Conservation (phyloP, 2,113 vertebrate genomes). For the Carassius auratus region DNA sequence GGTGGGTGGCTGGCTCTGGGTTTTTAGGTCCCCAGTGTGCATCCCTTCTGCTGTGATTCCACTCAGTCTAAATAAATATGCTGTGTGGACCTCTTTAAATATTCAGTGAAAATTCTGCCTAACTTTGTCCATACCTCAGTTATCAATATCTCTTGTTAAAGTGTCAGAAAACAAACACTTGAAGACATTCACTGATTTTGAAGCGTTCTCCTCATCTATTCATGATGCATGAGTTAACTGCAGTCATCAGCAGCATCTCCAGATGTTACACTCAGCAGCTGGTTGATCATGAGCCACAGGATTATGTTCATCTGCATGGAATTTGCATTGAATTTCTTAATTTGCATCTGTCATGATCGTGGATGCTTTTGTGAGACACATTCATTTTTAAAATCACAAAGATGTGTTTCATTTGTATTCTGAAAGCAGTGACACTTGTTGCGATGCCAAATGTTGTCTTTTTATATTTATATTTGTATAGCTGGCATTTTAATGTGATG, state of each 20-base stretch:
- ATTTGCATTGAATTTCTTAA: neutral
- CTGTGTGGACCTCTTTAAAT: neutral
- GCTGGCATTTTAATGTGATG: neutral
- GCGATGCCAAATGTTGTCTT: neutral
- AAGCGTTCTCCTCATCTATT: constrained; percentile 31
- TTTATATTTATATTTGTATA: neutral
- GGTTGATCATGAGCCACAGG: neutral
- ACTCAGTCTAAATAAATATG: constrained; percentile 15
- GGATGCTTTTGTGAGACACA: neutral
- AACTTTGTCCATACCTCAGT: neutral
- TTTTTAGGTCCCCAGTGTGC: constrained; percentile 17
- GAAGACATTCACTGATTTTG: neutral
- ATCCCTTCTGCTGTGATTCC: constrained; percentile 21
- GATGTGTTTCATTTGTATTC: neutral
- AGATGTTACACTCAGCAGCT: constrained; percentile 1
- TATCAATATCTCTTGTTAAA: neutral
- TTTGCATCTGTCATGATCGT: neutral
- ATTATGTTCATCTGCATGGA: neutral
- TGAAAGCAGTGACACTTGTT: neutral
- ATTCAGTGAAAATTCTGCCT: neutral
- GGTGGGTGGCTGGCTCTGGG: constrained; percentile 39
- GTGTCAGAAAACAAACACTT: neutral
- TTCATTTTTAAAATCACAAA: neutral
- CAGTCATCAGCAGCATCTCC: neutral
- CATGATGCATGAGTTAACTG: neutral